Percentiles rank a stretch among this genome's conserved stretches.
Evolutionary conservation across 1,140 invertebrate genomes (phyloP).

Genomic region (Drosophila auraria): DNA sequence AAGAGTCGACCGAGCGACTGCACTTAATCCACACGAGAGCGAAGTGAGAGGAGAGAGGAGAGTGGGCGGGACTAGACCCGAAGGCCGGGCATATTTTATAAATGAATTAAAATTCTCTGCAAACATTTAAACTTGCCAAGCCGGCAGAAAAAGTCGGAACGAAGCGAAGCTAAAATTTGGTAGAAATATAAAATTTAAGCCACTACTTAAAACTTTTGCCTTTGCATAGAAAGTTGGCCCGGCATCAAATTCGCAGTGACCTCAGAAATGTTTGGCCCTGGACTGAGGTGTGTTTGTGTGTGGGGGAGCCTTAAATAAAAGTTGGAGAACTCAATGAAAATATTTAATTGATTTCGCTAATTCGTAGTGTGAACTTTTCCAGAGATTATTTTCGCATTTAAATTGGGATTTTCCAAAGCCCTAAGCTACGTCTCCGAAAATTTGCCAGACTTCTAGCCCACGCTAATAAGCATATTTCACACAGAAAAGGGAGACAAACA

Average conservation of each 20-base stretch:
- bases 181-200: conserved; percentile 54
- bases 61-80: conserved; percentile 1
- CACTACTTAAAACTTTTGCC: conserved; percentile 61
- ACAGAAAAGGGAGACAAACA: conserved; percentile 17
- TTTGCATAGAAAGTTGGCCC: conserved; percentile 40
- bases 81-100: conserved; percentile 47
- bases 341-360: conserved; percentile 48
- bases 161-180: conserved; percentile 13
- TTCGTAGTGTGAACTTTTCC: conserved; percentile 27
- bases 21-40: conserved; percentile 38
- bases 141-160: conserved; percentile 12
- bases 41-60: background rate
- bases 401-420: conserved; percentile 15
- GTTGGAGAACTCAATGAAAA: conserved; percentile 37
- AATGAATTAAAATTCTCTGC: conserved; percentile 54
- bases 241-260: conserved; percentile 40
- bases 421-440: background rate
- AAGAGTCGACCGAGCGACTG: conserved; percentile 39
- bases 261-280: conserved; percentile 42
- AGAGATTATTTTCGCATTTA: conserved; percentile 31
- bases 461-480: conserved; percentile 25
- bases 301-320: conserved; percentile 26
- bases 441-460: conserved; percentile 24
- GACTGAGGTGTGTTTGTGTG: conserved; percentile 15
- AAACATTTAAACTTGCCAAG: conserved; percentile 51